A percentile compares a stretch with the other conserved stretches of the same genome.
Conservation (phyloP, 2,888 invertebrate genomes). For the Oasisia sp. region DNA sequence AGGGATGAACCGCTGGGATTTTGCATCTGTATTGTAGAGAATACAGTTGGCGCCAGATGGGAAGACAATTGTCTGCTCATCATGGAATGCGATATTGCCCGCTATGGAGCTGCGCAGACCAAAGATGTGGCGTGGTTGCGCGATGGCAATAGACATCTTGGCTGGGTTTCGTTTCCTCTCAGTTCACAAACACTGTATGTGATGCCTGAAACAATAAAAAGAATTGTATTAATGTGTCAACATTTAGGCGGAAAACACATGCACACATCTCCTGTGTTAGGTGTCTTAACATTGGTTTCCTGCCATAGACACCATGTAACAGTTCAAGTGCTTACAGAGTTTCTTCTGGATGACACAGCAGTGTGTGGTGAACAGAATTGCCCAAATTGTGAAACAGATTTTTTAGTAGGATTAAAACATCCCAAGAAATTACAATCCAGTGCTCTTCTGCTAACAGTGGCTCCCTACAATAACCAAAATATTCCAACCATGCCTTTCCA, state of each 20-base stretch:
- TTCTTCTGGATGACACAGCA: too few species aligned
- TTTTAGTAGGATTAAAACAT: too few species aligned
- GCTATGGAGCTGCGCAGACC: constrained; percentile 63
- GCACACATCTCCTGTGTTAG: too few species aligned
- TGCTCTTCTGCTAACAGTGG: too few species aligned
- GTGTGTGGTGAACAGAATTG: too few species aligned
- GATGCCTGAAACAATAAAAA: constrained; percentile 17
- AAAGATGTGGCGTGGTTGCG: constrained; percentile 64
- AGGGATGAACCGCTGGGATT: constrained; percentile 66
- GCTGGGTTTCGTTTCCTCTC: not conserved
- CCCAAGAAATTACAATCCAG: too few species aligned
- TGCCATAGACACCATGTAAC: too few species aligned
- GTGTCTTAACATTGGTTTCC: too few species aligned
- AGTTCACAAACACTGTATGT: constrained; percentile 14
- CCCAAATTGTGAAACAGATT: too few species aligned
- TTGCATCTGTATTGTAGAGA: constrained; percentile 67
- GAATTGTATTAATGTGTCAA: not conserved
- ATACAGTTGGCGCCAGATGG: constrained; percentile 67
- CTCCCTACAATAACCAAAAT: too few species aligned
- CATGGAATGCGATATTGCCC: constrained; percentile 64
- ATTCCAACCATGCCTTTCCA: too few species aligned
- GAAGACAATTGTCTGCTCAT: constrained; percentile 67
- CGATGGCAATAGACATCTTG: constrained; percentile 64
- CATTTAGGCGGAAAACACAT: not conserved
- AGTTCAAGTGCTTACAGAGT: too few species aligned